Percentiles rank a stretch among this genome's conserved stretches.
phyloP scores from a whole-genome alignment of 2,113 vertebrate species.

The Cynoglossus semilaevis region DNA sequence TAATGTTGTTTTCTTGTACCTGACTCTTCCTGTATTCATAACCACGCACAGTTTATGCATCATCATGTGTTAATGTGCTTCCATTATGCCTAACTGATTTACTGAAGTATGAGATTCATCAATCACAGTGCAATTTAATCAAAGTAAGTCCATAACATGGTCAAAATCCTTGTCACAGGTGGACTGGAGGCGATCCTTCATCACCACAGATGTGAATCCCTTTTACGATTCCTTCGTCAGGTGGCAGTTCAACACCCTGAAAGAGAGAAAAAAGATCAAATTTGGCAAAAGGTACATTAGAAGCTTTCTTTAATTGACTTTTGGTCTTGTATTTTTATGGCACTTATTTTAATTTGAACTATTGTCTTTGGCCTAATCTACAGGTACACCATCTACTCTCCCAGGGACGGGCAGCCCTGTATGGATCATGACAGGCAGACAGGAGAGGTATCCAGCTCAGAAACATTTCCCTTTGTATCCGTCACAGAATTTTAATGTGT shows the following conservation, averaged over 20 bases:
- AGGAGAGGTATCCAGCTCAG: conserved; percentile 83
- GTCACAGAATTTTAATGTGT: background rate
- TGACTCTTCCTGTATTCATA: background rate
- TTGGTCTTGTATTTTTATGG: background rate
- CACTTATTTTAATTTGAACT: background rate
- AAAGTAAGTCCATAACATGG: background rate
- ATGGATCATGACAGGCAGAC: conserved; percentile 99
- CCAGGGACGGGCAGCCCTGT: conserved; percentile 96
- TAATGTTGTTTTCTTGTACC: background rate
- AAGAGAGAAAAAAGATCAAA: conserved; percentile 92
- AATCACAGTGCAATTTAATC: background rate
- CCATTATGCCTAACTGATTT: too few relatives aligned
- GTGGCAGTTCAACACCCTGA: conserved; percentile 92
- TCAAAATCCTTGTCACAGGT: conserved; percentile 71
- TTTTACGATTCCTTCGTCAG: conserved; percentile 96
- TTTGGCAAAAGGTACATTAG: conserved; percentile 89
- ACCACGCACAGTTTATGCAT: too few relatives aligned
- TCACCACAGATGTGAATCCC: conserved; percentile 94
- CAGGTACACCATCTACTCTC: conserved; percentile 96
- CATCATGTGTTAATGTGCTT: too few relatives aligned
- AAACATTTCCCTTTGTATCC: background rate
- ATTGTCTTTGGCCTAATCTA: conserved; percentile 17
- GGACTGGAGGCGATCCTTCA: conserved; percentile 96
- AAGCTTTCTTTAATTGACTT: background rate
- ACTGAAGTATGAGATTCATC: background rate